phyloP scores from a whole-genome alignment of 1,140 invertebrate genomes.

The Asobara japonica region DNA sequence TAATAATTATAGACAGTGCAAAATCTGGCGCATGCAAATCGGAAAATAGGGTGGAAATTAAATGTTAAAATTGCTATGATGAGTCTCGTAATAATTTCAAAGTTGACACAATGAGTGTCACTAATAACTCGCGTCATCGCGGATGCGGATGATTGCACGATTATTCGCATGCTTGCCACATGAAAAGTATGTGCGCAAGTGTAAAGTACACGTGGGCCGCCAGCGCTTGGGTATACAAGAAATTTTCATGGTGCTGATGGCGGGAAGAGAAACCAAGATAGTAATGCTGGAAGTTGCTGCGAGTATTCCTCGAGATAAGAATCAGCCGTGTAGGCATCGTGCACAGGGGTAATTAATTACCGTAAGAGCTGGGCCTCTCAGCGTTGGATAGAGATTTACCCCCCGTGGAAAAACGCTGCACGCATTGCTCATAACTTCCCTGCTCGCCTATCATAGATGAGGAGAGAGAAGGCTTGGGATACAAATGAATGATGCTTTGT shows the following conservation, averaged over 20 bases:
- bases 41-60: background rate
- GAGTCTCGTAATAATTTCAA: background rate
- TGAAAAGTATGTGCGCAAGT: background rate
- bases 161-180: background rate
- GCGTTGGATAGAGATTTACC: slow-evolving; percentile 50
- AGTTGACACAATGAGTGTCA: slow-evolving; percentile 6
- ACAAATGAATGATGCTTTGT: background rate
- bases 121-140: slow-evolving; percentile 25
- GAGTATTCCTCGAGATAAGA: slow-evolving; percentile 44
- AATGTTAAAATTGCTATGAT: background rate
- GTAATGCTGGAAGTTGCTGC: background rate
- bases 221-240: background rate
- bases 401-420: slow-evolving; percentile 49
- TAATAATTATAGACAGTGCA: background rate
- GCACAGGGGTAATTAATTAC: slow-evolving; percentile 60
- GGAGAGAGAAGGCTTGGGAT: background rate
- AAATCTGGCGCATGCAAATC: background rate
- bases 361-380: slow-evolving; percentile 27
- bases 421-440: slow-evolving; percentile 53
- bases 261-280: background rate
- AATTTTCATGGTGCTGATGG: background rate
- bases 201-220: slow-evolving; percentile 7
- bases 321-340: slow-evolving; percentile 56
- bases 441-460: slow-evolving; percentile 28
- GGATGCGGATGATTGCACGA: slow-evolving; percentile 23